phyloP scores from a whole-genome alignment of 2,113 vertebrate genomes.

The Lethenteron camtschaticum region DNA sequence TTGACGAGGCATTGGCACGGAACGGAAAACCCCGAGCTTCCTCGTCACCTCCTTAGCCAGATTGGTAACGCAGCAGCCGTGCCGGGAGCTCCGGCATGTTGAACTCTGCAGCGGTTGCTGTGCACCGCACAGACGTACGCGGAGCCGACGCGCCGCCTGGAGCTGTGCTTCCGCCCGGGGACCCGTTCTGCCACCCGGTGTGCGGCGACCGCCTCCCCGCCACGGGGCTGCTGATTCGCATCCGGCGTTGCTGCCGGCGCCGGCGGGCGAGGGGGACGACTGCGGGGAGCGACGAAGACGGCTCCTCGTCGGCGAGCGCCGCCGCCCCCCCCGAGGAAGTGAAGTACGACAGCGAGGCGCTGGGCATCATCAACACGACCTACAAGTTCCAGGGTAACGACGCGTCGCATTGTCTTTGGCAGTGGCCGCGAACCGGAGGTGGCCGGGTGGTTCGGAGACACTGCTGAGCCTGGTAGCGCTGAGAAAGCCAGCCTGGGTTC shows the following conservation, averaged over 20 bases:
- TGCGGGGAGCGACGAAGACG: rapidly evolving
- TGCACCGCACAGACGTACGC: conserved; percentile 32
- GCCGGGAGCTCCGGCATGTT: no score
- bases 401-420: no score
- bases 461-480: no score
- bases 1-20: no score
- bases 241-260: conserved; percentile 21
- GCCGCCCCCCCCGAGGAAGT: conserved; percentile 10
- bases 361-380: conserved; percentile 50
- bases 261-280: conserved; percentile 8
- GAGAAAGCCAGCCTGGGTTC: no score
- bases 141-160: conserved; percentile 48
- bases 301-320: conserved; percentile 7
- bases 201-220: conserved; percentile 70
- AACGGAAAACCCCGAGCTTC: no score
- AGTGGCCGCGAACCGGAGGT: no score
- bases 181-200: conserved; percentile 66
- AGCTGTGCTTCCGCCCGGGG: conserved; percentile 61
- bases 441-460: no score
- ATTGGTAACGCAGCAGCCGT: no score
- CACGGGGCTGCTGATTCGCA: conserved; percentile 51
- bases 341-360: conserved; percentile 37
- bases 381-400: conserved; percentile 78
- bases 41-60: no score
- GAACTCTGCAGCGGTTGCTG: no score